Conservation (phyloP, 2,113 vertebrate genomes). For the Henicopernis longicauda region DNA sequence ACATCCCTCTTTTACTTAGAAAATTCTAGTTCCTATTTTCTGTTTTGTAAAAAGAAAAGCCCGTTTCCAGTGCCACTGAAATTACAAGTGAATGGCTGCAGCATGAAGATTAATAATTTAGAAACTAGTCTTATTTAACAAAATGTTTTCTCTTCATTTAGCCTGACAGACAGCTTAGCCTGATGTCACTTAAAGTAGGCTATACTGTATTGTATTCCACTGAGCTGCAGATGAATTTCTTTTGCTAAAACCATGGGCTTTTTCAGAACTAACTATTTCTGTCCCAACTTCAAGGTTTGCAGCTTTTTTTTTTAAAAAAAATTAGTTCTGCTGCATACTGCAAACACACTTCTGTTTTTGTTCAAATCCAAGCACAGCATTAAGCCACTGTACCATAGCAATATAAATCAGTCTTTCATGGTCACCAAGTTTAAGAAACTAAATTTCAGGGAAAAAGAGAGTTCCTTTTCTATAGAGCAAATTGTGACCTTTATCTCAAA, state of each 20-base stretch:
- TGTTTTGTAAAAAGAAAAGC: background rate
- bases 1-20: background rate
- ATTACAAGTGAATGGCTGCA: background rate
- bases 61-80: background rate
- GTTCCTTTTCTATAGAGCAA: conserved; percentile 43
- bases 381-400: conserved; percentile 45
- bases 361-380: conserved; percentile 58
- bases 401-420: conserved; percentile 71
- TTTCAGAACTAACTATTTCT: conserved; percentile 49
- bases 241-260: background rate
- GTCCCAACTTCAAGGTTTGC: conserved; percentile 51
- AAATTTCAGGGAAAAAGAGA: conserved; percentile 54
- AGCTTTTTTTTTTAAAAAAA: background rate
- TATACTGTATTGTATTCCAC: background rate
- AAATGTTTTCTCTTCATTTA: background rate
- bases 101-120: conserved; percentile 28
- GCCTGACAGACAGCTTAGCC: background rate
- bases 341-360: background rate
- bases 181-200: background rate
- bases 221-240: background rate
- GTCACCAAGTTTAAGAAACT: conserved; percentile 62
- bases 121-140: background rate
- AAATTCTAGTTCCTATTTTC: background rate
- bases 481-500: conserved; percentile 72
- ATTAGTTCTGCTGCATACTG: conserved; percentile 64